Base-by-base conservation (phyloP, 37 sponge, comb jelly and placozoan genomes). In the Mnemiopsis leidyi region DNA sequence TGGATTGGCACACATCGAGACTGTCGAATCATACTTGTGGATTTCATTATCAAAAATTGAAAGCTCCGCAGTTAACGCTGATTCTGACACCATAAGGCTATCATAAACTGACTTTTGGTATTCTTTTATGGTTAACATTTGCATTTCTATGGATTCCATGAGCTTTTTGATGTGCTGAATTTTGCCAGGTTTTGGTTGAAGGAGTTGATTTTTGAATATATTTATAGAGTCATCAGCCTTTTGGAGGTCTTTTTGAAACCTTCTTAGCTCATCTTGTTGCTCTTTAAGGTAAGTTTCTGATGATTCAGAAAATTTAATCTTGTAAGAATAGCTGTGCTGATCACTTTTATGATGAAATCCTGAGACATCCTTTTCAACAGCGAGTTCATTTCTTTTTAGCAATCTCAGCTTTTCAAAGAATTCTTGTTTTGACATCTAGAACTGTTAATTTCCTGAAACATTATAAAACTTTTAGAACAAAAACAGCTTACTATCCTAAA, bases 21-120 rank as follows among this genome's bases (percentile, higher is more conserved):
- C 9, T 26, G 32, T 1, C 35, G 30, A 34, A 3, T 77, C 79
- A 77, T 33, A 77, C 18, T 77, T 77, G 32, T 77, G 79, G 18
- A 77, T 33, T 13, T 77, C 79, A 77, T 77, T 77, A 34, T 77
- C 35, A 32, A 77, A 77, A 0, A 32, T 33, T 77, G 79, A 16
- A 16, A 77, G 32, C 32, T 77, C 79, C 2, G 79, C 34, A 31
- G 79, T 34, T 32, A 77, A 77, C 1, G 26, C 32, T 2, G 79
- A 31, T 77, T 77, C 79, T 31, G 79, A 28, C 26, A 32, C 79
- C 2, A 77, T 77, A 16, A 77, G 18, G 0, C 32, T 32, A 32
- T 77, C 79, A 77, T 77, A 77, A 32, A 77, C 36, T 34, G 34
- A 34, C 33, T 77, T 77, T 18, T 77, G 79, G 33, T 77, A 16